phyloP scores from a whole-genome alignment of 2,113 vertebrate species.

The Dermatemys mawii region DNA sequence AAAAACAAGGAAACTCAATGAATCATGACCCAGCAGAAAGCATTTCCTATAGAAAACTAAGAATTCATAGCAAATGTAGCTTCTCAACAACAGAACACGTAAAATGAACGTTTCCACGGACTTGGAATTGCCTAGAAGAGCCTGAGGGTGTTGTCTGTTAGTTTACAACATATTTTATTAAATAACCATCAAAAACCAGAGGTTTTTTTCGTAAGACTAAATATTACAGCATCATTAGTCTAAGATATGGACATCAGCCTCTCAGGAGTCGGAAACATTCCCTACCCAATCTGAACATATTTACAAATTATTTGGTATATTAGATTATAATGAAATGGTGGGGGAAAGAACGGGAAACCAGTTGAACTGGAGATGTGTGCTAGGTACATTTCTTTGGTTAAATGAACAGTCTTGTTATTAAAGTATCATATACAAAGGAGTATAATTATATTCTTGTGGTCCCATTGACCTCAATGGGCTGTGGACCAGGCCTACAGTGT shows the following conservation, averaged over 20 bases:
- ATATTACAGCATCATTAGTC: neutral
- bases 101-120: no score
- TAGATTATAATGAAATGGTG: neutral
- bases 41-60: no score
- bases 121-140: no score
- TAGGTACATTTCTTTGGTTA: neutral
- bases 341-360: neutral
- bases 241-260: neutral
- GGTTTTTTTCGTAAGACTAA: neutral
- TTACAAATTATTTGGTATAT: neutral
- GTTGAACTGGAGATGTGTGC: neutral
- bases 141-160: neutral
- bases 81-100: no score
- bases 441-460: neutral
- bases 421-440: neutral
- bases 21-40: no score
- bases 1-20: no score
- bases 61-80: no score
- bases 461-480: accelerated
- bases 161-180: neutral
- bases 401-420: neutral
- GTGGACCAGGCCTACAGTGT: accelerated
- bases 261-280: neutral
- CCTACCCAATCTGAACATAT: neutral
- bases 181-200: neutral